Evolutionary conservation across 2,113 vertebrate species (phyloP), one percentile per base, ranked within the genome.

Genomic region (Datnioides undecimradiatus): DNA sequence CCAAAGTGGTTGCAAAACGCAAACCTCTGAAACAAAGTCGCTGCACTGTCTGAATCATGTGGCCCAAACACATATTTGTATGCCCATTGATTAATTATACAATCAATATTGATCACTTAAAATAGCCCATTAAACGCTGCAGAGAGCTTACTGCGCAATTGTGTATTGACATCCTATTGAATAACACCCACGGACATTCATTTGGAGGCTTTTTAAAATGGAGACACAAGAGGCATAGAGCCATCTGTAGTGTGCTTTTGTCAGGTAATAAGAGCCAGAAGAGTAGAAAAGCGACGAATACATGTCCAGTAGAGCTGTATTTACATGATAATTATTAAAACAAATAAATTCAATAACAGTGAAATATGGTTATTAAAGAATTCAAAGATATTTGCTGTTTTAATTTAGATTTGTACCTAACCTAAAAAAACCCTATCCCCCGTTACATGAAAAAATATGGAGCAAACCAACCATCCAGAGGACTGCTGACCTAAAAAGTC

Each of bases 111-210:
- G 69, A 86, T 83, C 34, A 66, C 55, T 65, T 71, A 38, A 82
- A 89, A 83, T 58, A 85, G 58, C 60, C 55, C 64, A 79, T 79
- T 83, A 70, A 67, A 31, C 62, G 57, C 10, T n/a, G 52, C 17
- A 67, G 67, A 76, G 43, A 59, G 78, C 73, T 87, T 75, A 80
- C 70, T 69, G 55, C n/a, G 7, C 76, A 83, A 76, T 80, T 46
- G 78, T 66, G 55, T 68, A 73, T 33, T 75, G 80, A 74, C 63
- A 59, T 63, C 36, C 48, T 48, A 62, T 59, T 85, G 66, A 83
- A 79, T 43, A 75, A 73, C 72, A 82, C 72, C 78, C 68, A 54
- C 2, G 11, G 45, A 49, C 13, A 40, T 72, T 85, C 36, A 70
- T 8, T 29, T 48, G n/a, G 49, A 41, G 60, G 55, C 77, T 83